phyloP scores from a whole-genome alignment of 2,113 vertebrate genomes.

The Morone chrysops region DNA sequence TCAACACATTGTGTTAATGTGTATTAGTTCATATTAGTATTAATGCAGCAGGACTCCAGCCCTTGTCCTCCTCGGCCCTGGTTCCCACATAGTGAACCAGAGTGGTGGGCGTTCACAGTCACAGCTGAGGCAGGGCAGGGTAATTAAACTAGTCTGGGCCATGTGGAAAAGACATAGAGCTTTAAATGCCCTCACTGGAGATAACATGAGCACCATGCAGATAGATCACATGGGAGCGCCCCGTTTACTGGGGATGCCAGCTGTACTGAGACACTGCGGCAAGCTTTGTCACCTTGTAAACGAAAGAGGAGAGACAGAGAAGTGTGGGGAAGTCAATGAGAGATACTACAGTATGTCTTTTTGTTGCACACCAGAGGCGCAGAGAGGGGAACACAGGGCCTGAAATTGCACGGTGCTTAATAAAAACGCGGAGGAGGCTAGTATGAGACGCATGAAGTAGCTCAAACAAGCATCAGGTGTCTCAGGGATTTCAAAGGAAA shows the following conservation, averaged over 20 bases:
- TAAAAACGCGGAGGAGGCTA: constrained; percentile 66
- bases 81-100: constrained; percentile 79
- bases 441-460: constrained; percentile 67
- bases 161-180: constrained; percentile 85
- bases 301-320: constrained; percentile 61
- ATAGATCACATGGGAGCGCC: constrained; percentile 74
- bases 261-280: constrained; percentile 75
- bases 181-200: constrained; percentile 80
- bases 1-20: not conserved
- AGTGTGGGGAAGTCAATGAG: constrained; percentile 52
- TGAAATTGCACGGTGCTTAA: constrained; percentile 67
- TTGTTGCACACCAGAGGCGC: constrained; percentile 75
- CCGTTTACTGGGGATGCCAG: constrained; percentile 79
- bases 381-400: constrained; percentile 49
- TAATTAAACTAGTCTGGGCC: constrained; percentile 80
- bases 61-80: constrained; percentile 60
- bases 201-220: constrained; percentile 79
- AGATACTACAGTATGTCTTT: constrained; percentile 47
- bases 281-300: constrained; percentile 86
- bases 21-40: not conserved
- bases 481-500: constrained; percentile 76
- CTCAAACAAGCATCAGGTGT: constrained; percentile 79
- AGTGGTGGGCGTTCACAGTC: constrained; percentile 74
- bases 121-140: constrained; percentile 75
- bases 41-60: constrained; percentile 22